Conservation (phyloP, 1,140 invertebrate genomes). For the Musca vetustissima region DNA sequence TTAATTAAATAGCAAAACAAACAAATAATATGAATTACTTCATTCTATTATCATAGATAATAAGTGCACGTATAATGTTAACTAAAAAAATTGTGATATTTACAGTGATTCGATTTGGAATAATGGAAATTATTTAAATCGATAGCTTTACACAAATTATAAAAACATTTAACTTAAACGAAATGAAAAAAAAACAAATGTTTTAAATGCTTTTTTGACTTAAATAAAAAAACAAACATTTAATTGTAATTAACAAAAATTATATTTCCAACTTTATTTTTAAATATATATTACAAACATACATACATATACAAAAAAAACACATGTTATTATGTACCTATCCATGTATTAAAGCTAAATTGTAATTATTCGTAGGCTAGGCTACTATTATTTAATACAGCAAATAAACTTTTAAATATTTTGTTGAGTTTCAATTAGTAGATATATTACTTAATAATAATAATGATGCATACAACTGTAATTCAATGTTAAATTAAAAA, state of each 20-base stretch:
- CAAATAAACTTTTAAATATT: too few species aligned
- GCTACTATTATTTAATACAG: too few species aligned
- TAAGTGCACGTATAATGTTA: conserved; percentile 39
- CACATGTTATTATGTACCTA: conserved; percentile 3
- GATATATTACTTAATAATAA: too few species aligned
- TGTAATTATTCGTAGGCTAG: conserved; percentile 1
- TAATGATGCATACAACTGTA: too few species aligned
- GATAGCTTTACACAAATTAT: conserved; percentile 24
- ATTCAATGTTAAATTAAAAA: too few species aligned
- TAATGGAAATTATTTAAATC: conserved; percentile 30
- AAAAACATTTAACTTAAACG: conserved; percentile 1
- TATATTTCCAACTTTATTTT: not conserved
- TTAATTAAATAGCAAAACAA: conserved; percentile 36
- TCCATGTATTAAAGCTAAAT: conserved; percentile 13
- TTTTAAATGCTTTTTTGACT: conserved; percentile 15
- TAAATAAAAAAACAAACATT: conserved; percentile 13
- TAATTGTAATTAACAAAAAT: conserved; percentile 25
- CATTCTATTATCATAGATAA: conserved; percentile 18
- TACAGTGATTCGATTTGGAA: conserved; percentile 56
- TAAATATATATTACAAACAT: not conserved
- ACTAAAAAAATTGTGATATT: conserved; percentile 56
- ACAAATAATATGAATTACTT: conserved; percentile 34
- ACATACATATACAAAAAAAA: too few species aligned
- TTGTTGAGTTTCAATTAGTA: too few species aligned
- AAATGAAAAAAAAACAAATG: not conserved